Percentiles rank a stretch among this genome's conserved stretches.
phyloP scores from a whole-genome alignment of 1,140 invertebrate genomes.

The Samia ricini region DNA sequence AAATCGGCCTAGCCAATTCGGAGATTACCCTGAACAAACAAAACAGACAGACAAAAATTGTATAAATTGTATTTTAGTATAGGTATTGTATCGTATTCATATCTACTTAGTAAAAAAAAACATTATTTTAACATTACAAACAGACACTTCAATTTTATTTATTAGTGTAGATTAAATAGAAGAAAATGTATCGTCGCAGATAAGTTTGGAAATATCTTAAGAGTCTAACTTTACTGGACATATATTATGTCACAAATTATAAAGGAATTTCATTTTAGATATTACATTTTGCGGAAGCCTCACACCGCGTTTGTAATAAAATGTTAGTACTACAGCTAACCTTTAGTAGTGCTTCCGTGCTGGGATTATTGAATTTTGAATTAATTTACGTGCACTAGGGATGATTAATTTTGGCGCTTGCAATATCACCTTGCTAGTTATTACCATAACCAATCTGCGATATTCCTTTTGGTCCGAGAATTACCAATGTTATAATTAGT shows the following conservation, averaged over 20 bases:
- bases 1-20: too few relatives aligned
- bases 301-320: neutral
- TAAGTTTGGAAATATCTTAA: neutral
- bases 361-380: neutral
- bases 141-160: too few relatives aligned
- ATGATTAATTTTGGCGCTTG: slow-evolving; percentile 1
- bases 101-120: too few relatives aligned
- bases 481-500: too few relatives aligned
- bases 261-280: neutral
- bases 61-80: too few relatives aligned
- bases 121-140: too few relatives aligned
- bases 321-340: neutral
- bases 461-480: neutral
- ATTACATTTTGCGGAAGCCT: neutral
- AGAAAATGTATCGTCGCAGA: neutral
- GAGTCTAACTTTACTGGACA: neutral
- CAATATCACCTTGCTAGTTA: neutral
- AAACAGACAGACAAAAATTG: too few relatives aligned
- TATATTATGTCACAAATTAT: neutral
- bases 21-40: too few relatives aligned
- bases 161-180: too few relatives aligned
- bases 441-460: neutral
- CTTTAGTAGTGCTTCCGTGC: neutral
- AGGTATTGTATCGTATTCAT: too few relatives aligned
- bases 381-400: neutral